Conservation (phyloP, 2,888 invertebrate genomes). For the Parnassius smintheus region DNA sequence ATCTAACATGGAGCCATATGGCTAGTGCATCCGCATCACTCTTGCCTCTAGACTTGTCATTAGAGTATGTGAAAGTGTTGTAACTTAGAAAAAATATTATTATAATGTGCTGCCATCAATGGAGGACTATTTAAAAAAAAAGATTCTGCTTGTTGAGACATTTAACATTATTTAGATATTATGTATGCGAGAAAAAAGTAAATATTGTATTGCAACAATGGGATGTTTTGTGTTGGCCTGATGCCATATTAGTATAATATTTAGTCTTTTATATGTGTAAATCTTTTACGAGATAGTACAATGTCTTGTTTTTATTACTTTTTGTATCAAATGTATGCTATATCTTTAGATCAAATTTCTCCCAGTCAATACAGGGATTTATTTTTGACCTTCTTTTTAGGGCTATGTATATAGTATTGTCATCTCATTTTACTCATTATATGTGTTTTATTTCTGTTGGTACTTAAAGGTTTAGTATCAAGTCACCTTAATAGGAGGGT, state of each 20-base stretch:
- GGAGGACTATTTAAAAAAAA: conserved; percentile 13
- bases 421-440: too few relatives aligned
- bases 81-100: conserved; percentile 29
- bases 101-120: conserved; percentile 24
- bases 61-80: conserved; percentile 51
- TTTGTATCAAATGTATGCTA: background rate
- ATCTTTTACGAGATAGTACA: too few relatives aligned
- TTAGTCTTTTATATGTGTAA: background rate
- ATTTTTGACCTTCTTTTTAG: too few relatives aligned
- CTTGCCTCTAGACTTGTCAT: conserved; percentile 61
- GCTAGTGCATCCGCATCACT: conserved; percentile 70
- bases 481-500: too few relatives aligned
- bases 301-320: conserved; percentile 2
- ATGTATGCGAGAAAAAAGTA: background rate
- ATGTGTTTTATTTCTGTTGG: too few relatives aligned
- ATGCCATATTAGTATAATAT: conserved; percentile 1
- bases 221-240: background rate
- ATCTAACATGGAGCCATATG: conserved; percentile 53
- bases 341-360: background rate
- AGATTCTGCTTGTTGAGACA: too few relatives aligned
- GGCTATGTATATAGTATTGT: too few relatives aligned
- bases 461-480: too few relatives aligned
- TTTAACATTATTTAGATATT: background rate
- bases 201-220: background rate
- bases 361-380: background rate